These are phyloP conservation scores for Pachymerium ferrugineum DNA, from an alignment of 2,888 invertebrate species.

Conservation along the genomic window DNA sequence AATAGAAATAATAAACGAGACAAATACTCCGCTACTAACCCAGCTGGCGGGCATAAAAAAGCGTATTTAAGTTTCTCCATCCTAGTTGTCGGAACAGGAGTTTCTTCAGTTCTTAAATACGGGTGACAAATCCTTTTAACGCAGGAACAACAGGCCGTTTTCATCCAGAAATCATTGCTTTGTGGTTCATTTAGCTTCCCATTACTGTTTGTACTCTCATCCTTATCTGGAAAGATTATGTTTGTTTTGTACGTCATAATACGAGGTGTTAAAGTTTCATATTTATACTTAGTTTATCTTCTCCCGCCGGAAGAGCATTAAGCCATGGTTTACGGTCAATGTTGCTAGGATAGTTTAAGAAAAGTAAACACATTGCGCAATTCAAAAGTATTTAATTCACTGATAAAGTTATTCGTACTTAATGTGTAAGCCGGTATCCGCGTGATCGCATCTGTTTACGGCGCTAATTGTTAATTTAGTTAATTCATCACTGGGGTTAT, in stretches of 20 bases:
- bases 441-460: not conserved
- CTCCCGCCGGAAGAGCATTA: too few species aligned
- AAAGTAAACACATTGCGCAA: too few species aligned
- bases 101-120: not conserved
- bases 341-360: too few species aligned
- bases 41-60: constrained; percentile 79
- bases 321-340: too few species aligned
- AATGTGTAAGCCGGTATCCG: not conserved
- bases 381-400: too few species aligned
- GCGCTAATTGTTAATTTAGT: not conserved
- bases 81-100: not conserved
- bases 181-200: not conserved
- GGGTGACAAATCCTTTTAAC: not conserved
- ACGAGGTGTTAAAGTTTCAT: too few species aligned
- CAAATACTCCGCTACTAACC: constrained; percentile 71
- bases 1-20: constrained; percentile 65
- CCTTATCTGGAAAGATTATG: too few species aligned
- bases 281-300: too few species aligned
- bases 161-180: not conserved
- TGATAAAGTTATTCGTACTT: not conserved
- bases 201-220: not conserved
- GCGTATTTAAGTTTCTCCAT: constrained; percentile 58
- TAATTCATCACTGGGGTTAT: not conserved
- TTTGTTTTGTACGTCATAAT: too few species aligned
- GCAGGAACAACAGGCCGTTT: not conserved